These are phyloP conservation scores for Hirtodrosophila cameraria DNA, from an alignment of 2,888 invertebrate genomes.

Conservation along the genomic window DNA sequence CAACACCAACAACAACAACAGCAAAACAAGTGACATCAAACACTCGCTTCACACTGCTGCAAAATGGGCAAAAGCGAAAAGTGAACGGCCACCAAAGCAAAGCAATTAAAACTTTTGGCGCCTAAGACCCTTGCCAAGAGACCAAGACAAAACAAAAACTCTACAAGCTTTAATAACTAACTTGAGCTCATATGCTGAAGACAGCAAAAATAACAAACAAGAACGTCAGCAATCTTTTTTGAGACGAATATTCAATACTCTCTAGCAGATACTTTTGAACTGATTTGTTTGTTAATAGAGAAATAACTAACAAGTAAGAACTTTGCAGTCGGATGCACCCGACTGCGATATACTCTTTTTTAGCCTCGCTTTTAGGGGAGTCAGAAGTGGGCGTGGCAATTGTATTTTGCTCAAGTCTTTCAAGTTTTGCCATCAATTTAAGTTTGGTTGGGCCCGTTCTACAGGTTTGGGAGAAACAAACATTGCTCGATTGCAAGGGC, in stretches of 20 bases:
- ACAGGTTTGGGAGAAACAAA: too few relatives aligned
- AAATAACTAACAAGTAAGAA: too few relatives aligned
- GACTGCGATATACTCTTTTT: too few relatives aligned
- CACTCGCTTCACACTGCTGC: slow-evolving; percentile 17
- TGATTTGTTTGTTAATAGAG: too few relatives aligned
- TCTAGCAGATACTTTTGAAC: too few relatives aligned
- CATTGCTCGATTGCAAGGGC: too few relatives aligned
- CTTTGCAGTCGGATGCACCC: too few relatives aligned
- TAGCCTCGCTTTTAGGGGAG: too few relatives aligned
- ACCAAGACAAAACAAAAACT: slow-evolving; percentile 8
- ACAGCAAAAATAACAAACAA: slow-evolving; percentile 8
- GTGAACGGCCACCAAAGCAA: slow-evolving; percentile 68
- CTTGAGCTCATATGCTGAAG: slow-evolving; percentile 34
- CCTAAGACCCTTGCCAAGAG: slow-evolving; percentile 51
- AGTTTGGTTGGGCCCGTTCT: too few relatives aligned
- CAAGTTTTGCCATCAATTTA: too few relatives aligned
- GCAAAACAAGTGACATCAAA: slow-evolving; percentile 33
- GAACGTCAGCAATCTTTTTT: background rate
- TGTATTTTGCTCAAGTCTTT: too few relatives aligned
- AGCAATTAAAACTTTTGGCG: slow-evolving; percentile 60
- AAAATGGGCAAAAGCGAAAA: slow-evolving; percentile 34
- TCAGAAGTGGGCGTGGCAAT: too few relatives aligned
- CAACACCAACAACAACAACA: slow-evolving; percentile 5
- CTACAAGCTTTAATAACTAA: slow-evolving; percentile 36
- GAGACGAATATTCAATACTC: background rate